phyloP scores from a whole-genome alignment of 2,888 invertebrate genomes.

The Pimpla rufipes region DNA sequence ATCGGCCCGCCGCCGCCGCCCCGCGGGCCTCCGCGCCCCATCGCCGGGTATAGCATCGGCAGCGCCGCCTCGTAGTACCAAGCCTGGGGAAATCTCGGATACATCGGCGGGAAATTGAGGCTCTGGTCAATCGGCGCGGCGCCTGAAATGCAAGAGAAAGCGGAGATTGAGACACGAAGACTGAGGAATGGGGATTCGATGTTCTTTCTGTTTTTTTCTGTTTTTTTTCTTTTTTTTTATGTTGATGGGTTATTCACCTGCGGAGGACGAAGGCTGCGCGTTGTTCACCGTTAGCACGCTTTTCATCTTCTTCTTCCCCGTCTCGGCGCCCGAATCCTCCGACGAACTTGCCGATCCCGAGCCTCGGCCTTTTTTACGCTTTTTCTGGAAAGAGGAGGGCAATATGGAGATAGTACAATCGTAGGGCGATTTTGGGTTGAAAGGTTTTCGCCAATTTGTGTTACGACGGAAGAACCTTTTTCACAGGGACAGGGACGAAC shows the following conservation, averaged over 20 bases:
- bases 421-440: background rate
- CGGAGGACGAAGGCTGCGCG: constrained; percentile 66
- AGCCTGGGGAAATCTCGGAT: constrained; percentile 79
- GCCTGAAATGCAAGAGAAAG: constrained; percentile 54
- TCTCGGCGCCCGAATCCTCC: constrained; percentile 74
- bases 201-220: no score
- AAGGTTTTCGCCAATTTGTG: background rate
- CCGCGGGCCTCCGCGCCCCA: constrained; percentile 74
- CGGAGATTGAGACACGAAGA: constrained; percentile 16
- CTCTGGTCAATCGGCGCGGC: constrained; percentile 69
- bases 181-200: background rate
- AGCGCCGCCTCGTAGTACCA: constrained; percentile 82
- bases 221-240: background rate
- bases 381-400: constrained; percentile 74
- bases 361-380: constrained; percentile 77
- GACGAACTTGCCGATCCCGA: constrained; percentile 72
- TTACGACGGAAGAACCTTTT: constrained; percentile 54
- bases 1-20: constrained; percentile 74
- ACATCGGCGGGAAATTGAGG: constrained; percentile 76
- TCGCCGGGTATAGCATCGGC: constrained; percentile 78
- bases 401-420: background rate
- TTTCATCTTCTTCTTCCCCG: constrained; percentile 78
- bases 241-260: constrained; percentile 50
- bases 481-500: no score
- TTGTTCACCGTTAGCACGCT: constrained; percentile 76